Base-by-base conservation (phyloP, 2,113 vertebrate species). In the Antennarius striatus region DNA sequence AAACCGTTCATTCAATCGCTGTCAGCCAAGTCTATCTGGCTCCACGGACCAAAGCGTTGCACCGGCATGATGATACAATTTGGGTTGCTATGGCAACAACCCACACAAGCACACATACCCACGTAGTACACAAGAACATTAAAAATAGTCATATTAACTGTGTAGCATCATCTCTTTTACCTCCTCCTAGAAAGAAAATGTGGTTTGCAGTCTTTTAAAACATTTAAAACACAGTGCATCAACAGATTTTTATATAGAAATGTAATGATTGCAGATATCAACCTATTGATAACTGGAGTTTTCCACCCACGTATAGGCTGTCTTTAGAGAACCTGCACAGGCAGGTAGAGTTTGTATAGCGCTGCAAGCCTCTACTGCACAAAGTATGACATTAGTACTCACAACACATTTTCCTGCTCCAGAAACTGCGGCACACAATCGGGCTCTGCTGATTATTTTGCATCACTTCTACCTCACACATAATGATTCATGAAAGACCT, bases 41-140 rank as follows among this genome's bases (percentile, higher is more conserved):
- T 86, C 60, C 57, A 40, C 51, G 65, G 82, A 69, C 82, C 66
- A 85, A 81, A 84, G 67, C 86, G 78, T 90, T 88, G 85, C 81
- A 82, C 80, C 71, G 74, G 73, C 77, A 81, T 85, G 78, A 89
- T 85, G 89, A 85, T 89, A 88, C 84, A 82, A 87, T 88, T 87
- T 85, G 81, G 77, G 90, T 92, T 90, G 76, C 90, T 81, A 90
- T 88, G 75, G 89, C 66, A 90, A 90, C 91, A 82, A 70, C 91
- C 91, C 86, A 92, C 90, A 86, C 84, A 71, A 40, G 73, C 56
- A 72, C 79, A 89, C 83, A 84, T 80, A 73, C 58, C 71, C 79
- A 89, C 83, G 83, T 80, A 73, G 79, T 81, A 79, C 71, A 75
- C 48, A 68, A 73, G 82, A 84, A 87, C 86, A 43, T 80, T 64